Evolutionary conservation across 2,113 vertebrate genomes (phyloP), one percentile per base, ranked within the genome.

Genomic region (Nanorana parkeri): DNA sequence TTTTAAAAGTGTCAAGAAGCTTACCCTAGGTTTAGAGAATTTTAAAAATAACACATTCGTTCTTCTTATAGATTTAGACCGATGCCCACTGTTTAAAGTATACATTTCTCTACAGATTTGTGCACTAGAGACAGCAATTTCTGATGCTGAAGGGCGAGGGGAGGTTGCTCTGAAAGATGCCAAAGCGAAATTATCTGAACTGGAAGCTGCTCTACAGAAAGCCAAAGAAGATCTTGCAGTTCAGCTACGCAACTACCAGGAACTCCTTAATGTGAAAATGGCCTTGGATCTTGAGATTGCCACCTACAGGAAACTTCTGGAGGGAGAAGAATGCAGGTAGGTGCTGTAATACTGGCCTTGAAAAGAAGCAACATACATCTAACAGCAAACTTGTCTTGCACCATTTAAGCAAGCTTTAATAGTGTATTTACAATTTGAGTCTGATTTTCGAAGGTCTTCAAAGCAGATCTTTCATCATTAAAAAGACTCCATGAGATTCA

Each of bases 251-350:
- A 87, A 94, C 20, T 87, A 93, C 79, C 92, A 94, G 75, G 88
- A 92, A 26, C 89, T 95, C 0, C 71, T 89, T 85, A 86, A 85
- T 0, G 6, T 80, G 5, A 94, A 93, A 78, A 1, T 93, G 78
- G 61, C 87, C 6, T 83, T 94, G 86, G 93, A 94, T 47, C 0
- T 93, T 19, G 93, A 94, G 85, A 94, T 94, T 0, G 87, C 89
- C 67, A 91, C 91, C 76, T 94, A 93, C 2, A 79, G 85, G 6
- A 89, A 87, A 0, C 90, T 94, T 6, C 90, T 93, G 0, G 91
- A 93, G 28, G 85, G 91, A 13, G 92, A 94, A 67, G 93, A 93
- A 81, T 71, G 54, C 86, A 83, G 92, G 92, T 93, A 36, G 11
- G 86, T 2, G 17, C 2, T 28, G 11, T 47, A 13, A 47, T 10